A percentile compares a stretch with the other conserved stretches of the same genome.
These are phyloP conservation scores for Urocynchramus pylzowi DNA, from an alignment of 2,113 vertebrate species.

Conservation along the genomic window DNA sequence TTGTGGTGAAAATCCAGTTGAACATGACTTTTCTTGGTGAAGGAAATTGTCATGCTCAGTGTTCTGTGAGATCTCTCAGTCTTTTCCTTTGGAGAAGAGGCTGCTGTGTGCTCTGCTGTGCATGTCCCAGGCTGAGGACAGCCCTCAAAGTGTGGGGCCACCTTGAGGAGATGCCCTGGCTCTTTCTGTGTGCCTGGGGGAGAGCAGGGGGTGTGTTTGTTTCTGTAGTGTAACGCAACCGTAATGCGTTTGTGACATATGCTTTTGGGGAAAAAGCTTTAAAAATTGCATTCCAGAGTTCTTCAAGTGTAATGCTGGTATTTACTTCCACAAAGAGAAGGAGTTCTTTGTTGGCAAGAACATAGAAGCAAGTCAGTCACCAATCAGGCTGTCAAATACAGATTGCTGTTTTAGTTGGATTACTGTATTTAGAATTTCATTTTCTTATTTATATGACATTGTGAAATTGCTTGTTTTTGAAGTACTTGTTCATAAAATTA, in stretches of 20 bases:
- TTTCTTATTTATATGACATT: background rate
- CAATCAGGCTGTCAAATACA: background rate
- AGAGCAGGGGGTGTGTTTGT: background rate
- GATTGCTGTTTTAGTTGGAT: background rate
- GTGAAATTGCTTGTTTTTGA: background rate
- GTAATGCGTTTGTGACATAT: no score
- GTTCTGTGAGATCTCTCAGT: background rate
- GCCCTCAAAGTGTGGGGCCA: background rate
- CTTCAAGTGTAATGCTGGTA: background rate
- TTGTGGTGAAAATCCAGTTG: background rate
- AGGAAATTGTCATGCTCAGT: background rate
- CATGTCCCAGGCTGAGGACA: background rate
- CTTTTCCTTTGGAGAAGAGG: background rate
- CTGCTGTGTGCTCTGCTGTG: background rate
- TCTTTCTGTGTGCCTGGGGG: background rate
- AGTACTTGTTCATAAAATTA: background rate
- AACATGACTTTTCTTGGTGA: background rate
- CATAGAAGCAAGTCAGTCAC: background rate
- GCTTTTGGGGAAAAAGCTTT: background rate
- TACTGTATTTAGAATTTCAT: background rate
- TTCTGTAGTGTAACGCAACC: background rate
- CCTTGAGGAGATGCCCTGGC: background rate
- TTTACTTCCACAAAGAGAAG: background rate
- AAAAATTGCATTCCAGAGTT: background rate
- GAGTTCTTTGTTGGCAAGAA: background rate